A percentile compares a stretch with the other conserved stretches of the same genome.
phyloP scores from a whole-genome alignment of 2,888 invertebrate species.

The Labia minor region DNA sequence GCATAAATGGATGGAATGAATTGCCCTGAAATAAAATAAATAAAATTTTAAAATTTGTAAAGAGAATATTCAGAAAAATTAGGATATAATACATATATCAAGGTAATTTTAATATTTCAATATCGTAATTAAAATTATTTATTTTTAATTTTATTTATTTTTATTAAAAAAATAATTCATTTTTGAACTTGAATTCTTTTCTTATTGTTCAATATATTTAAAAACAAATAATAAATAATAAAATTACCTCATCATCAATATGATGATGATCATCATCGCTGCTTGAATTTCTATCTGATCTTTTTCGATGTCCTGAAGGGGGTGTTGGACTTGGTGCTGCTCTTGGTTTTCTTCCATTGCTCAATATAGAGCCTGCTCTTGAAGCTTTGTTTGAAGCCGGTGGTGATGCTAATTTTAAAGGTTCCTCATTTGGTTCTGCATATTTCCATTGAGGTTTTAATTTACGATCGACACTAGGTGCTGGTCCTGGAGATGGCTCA shows the following conservation, averaged over 20 bases:
- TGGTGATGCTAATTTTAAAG: slow-evolving; percentile 36
- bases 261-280: slow-evolving; percentile 39
- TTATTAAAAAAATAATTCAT: too few relatives aligned
- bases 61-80: neutral
- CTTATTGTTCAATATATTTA: slow-evolving; percentile 20
- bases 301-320: slow-evolving; percentile 25
- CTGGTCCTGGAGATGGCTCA: slow-evolving; percentile 37
- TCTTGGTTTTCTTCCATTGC: slow-evolving; percentile 32
- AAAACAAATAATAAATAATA: too few relatives aligned
- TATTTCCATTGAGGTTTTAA: slow-evolving; percentile 33
- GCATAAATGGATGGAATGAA: slow-evolving; percentile 20
- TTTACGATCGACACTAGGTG: slow-evolving; percentile 36
- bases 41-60: slow-evolving; percentile 14
- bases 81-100: too few relatives aligned
- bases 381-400: slow-evolving; percentile 27
- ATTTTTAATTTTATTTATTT: too few relatives aligned
- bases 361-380: slow-evolving; percentile 27
- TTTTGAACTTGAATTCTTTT: neutral
- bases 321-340: slow-evolving; percentile 47
- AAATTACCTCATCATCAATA: slow-evolving; percentile 33
- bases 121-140: too few relatives aligned
- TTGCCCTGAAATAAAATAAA: neutral
- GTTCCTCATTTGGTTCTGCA: slow-evolving; percentile 22
- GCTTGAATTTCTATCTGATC: slow-evolving; percentile 32
- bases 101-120: too few relatives aligned